Evolutionary conservation across 2,797 vertebrate genomes (phyloP), one percentile per base, ranked within the genome.

Genomic region (Siniperca scherzeri): DNA sequence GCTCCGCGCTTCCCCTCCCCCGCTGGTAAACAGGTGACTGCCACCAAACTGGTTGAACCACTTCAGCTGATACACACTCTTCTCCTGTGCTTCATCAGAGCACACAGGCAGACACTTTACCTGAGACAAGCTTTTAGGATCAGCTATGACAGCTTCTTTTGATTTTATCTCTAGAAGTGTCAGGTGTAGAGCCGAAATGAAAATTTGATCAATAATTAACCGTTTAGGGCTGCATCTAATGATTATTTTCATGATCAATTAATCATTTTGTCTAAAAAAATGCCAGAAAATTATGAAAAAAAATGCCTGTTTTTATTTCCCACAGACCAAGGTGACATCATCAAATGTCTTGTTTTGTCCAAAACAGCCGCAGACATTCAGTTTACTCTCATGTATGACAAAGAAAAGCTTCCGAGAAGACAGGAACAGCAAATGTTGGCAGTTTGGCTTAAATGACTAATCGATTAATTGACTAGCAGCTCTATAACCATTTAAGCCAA

Each of bases 1-100:
- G 17, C 48, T 21, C 17, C 19, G 6, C 48, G 8, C 70, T 19
- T 83, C 83, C 90, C 88, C 82, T 74, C 84, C 85, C 78, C 82
- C 68, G 1, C 38, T 13, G 2, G 69, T 56, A 70, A 82, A 81
- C 87, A 85, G 48, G 82, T 56, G 72, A 74, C 70, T 21, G 66
- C 27, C 12, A 64, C 68, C 27, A 55, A 92, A 93, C 94, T 21
- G 86, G 92, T 88, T 67, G 3, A 2, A 52, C 88, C 25, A 61
- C 90, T 70, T 83, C 55, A 38, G 38, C 44, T 11, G 42, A 22
- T 1, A 42, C 27, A 42, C 30, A 57, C 33, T 11, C 67, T 5
- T 4, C 46, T 38, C 30, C 60, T 8, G 22, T 40, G 38, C 36
- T 52, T 21, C 33, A 6, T 19, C 21, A 16, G 10, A 62, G 12